phyloP scores from a whole-genome alignment of 2,888 invertebrate genomes.

The Euzetes globulus region DNA sequence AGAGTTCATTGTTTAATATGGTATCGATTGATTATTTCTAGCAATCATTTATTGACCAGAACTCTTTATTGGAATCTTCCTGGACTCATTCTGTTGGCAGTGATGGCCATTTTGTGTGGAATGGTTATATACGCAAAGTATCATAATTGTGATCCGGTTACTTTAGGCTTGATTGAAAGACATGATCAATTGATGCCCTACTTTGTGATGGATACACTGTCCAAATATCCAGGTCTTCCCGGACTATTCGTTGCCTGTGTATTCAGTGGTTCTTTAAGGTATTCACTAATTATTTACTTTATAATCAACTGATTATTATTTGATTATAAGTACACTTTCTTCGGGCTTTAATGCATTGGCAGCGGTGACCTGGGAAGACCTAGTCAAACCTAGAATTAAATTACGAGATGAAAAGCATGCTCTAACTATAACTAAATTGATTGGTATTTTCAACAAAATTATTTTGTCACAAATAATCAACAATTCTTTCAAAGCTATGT shows the following conservation, averaged over 20 bases:
- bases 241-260: slow-evolving; percentile 84
- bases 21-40: too few relatives aligned
- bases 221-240: slow-evolving; percentile 72
- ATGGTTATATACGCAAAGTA: slow-evolving; percentile 88
- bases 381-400: slow-evolving; percentile 50
- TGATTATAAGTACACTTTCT: slow-evolving; percentile 50
- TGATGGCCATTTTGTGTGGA: slow-evolving; percentile 34
- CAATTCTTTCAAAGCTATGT: slow-evolving; percentile 35
- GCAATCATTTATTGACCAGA: neutral
- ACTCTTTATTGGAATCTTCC: slow-evolving; percentile 36
- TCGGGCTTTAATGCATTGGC: slow-evolving; percentile 64
- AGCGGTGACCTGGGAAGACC: slow-evolving; percentile 81
- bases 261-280: slow-evolving; percentile 68
- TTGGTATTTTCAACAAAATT: neutral
- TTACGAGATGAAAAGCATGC: neutral
- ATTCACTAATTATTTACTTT: neutral
- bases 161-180: slow-evolving; percentile 30
- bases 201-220: slow-evolving; percentile 73
- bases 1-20: too few relatives aligned
- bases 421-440: neutral
- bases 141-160: slow-evolving; percentile 82
- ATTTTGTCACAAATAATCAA: too few relatives aligned
- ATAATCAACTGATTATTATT: neutral
- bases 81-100: slow-evolving; percentile 14
- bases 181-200: slow-evolving; percentile 54